A percentile compares a stretch with the other conserved stretches of the same genome.
These are phyloP conservation scores for Oreortyx pictus DNA, from an alignment of 2,797 vertebrate genomes.

Conservation along the genomic window DNA sequence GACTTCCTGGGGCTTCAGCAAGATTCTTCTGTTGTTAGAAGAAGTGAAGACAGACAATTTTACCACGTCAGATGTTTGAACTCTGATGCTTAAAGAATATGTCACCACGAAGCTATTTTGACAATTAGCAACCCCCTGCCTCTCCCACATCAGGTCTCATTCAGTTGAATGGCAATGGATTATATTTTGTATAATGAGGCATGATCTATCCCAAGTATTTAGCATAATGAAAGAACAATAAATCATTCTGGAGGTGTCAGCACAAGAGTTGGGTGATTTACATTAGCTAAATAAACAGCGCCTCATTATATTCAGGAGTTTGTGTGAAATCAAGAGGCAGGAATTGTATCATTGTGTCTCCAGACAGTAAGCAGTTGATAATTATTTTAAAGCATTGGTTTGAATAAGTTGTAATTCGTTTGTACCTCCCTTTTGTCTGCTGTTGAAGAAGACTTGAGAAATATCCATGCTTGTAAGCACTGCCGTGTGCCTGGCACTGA, in stretches of 20 bases:
- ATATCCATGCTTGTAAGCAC: conserved; percentile 34
- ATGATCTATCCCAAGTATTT: conserved; percentile 51
- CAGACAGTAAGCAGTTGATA: conserved; percentile 37
- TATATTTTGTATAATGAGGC: conserved; percentile 67
- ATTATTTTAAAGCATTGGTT: conserved; percentile 59
- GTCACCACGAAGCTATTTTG: background rate
- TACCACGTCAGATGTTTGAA: background rate
- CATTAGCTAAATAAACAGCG: conserved; percentile 52
- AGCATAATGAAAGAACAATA: conserved; percentile 68
- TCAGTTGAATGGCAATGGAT: conserved; percentile 41
- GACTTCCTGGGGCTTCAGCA: background rate
- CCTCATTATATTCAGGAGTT: conserved; percentile 39
- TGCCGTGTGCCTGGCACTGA: conserved; percentile 59
- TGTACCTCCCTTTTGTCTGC: conserved; percentile 36
- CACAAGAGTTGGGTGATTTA: background rate
- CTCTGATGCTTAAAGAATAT: background rate
- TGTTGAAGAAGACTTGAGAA: conserved; percentile 41
- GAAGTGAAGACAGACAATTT: background rate
- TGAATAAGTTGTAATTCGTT: conserved; percentile 54
- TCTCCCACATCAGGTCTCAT: background rate
- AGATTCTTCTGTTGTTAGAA: background rate
- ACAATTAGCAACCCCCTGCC: background rate
- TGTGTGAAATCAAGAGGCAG: conserved; percentile 40
- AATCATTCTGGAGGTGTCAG: conserved; percentile 57
- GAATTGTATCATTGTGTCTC: conserved; percentile 40